Conservation (phyloP, 2,797 vertebrate species). For the Sus cebifrons region DNA sequence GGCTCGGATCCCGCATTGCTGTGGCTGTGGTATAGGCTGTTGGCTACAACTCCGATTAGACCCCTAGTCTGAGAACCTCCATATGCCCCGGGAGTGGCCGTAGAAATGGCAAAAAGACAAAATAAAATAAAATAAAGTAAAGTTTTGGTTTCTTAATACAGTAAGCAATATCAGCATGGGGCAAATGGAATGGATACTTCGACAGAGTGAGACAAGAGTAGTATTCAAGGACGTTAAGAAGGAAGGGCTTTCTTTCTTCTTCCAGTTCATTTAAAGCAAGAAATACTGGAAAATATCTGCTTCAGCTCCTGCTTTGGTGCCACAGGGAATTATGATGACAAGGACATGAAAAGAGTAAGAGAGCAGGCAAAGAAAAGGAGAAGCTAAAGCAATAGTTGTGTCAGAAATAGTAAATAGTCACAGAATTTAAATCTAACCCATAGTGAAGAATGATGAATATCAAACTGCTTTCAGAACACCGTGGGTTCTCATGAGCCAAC, state of each 20-base stretch:
- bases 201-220: neutral
- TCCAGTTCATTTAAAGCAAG: neutral
- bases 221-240: neutral
- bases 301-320: neutral
- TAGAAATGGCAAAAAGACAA: too few species aligned
- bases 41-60: too few species aligned
- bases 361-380: neutral
- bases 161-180: slow-evolving; percentile 27
- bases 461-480: neutral
- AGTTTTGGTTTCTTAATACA: slow-evolving; percentile 64
- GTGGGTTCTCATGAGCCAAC: neutral
- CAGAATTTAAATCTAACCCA: neutral
- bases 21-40: too few species aligned
- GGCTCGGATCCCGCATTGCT: too few species aligned
- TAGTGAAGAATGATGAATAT: neutral
- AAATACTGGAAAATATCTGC: neutral
- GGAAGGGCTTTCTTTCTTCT: neutral
- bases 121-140: too few species aligned
- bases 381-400: neutral
- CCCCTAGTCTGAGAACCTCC: too few species aligned
- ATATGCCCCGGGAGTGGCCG: too few species aligned
- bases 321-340: neutral
- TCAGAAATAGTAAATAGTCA: neutral
- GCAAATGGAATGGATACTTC: neutral
- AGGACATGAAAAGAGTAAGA: neutral